Base-by-base conservation (phyloP, 2,888 invertebrate species). In the Lagria hirta region DNA sequence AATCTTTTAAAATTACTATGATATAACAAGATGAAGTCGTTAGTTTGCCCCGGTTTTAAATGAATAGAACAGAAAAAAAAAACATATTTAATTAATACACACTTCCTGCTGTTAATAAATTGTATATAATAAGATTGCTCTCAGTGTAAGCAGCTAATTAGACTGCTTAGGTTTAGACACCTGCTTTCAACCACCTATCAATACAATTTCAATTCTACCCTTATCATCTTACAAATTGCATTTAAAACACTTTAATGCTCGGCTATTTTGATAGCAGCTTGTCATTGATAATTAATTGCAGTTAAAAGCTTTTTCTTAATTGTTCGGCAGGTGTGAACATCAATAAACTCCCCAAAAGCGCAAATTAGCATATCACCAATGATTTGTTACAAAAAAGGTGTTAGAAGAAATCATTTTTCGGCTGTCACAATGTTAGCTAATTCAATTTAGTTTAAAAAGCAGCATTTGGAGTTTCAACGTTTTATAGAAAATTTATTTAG, bases 1-100 rank as follows among this genome's bases (percentile, higher is more conserved):
- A 20, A 38, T 38, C 41, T 17, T 14, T 29, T n/a, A n/a, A 43
- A 43, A 43, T 43, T 43, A 37, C 35, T n/a, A n/a, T n/a, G 28
- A 29, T 32, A 23, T 13, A 22, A 35, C 28, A 35, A 40, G 35
- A 34, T 35, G 21, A 35, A 34, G 35, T 28, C 28, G 22, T 32
- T 35, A 21, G 21, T 29, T n/a, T n/a, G n/a, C n/a, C 11, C 3
- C 20, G 20, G 5, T n/a, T n/a, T 5, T 5, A 20, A 20, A n/a
- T n/a, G 20, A n/a, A 5, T n/a, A n/a, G n/a, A n/a, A n/a, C n/a
- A 27, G 12, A 22, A 22, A 27, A 28, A 40, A 40, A 20, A 10
- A 12, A 2, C 15, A 28, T 15, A 16, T 28, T 28, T 28, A 13
- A 33, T 5, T n/a, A 6, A 26, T 35, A n/a, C n/a, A n/a, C 20